Evolutionary conservation across 2,888 invertebrate species (phyloP), one percentile per base, ranked within the genome.

Genomic region (Zygothrica quintamaculata): DNA sequence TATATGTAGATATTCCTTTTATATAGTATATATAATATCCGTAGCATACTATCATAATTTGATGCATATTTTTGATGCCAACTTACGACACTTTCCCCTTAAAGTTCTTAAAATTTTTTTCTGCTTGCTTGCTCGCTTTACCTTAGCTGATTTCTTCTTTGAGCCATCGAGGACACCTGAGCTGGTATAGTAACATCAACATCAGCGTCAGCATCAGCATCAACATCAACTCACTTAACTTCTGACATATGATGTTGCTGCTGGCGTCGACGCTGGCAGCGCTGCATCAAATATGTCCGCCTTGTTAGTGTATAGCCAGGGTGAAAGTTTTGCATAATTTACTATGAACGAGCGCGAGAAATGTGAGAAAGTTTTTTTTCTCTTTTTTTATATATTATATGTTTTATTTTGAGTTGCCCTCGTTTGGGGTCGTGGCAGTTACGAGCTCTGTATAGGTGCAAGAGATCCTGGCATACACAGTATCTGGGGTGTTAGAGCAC

Each of bases 271-370:
- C 33, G 43, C 62, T 56, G 50, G 62, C 69, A 33, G 40, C 46
- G 60, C 56, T 61, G 57, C 60, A 48, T 61, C 57, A 58, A 57
- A 57, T 62, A 57, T 62, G 57, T 57, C 57, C 65, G 74, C 59
- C 69, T 55, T 59, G 69, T 74, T 74, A 74, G 47, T 52, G 55
- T 53, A 59, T 64, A 64, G 74, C 50, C 64, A 60, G 70, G 74
- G 75, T 74, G 76, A 72, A 77, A 77, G 73, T 76, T 77, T 79
- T 76, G 77, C 80, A 77, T 79, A 76, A 77, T 72, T 77, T 72
- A 76, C 65, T 59, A 34, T 62, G 59, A 69, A 37, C 44, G 33
- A 50, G 60, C 26, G 64, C 75, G 79, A 52, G 68, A 76, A 76
- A 65, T 65, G 67, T 39, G 56, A 60, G 56, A 71, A 78, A 76